phyloP scores from a whole-genome alignment of 2,113 vertebrate genomes.

The Phylloscopus whistleri region DNA sequence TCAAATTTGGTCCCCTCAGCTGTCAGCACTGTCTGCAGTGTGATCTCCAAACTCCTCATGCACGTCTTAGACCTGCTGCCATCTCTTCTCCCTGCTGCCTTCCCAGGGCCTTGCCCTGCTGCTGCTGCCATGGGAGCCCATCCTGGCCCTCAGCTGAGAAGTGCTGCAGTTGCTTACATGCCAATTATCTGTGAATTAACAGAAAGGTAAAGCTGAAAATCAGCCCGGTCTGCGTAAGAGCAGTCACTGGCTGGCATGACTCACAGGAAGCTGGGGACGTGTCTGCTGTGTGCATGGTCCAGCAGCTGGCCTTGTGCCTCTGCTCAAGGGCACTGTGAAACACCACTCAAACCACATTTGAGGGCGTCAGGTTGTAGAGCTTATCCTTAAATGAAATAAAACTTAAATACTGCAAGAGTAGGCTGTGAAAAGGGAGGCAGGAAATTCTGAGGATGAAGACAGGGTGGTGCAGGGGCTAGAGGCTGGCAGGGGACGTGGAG shows the following conservation, averaged over 20 bases:
- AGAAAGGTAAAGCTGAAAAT: neutral
- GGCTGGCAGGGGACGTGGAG: neutral
- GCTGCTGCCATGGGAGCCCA: neutral
- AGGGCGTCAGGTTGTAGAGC: neutral
- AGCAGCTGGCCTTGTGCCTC: neutral
- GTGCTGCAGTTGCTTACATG: neutral
- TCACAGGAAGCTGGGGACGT: neutral
- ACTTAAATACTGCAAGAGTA: neutral
- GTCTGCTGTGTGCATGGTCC: neutral
- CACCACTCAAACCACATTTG: neutral
- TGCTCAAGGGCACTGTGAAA: neutral
- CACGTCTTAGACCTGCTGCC: fast-evolving
- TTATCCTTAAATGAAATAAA: neutral
- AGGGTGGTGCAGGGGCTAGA: neutral
- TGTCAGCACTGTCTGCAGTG: neutral
- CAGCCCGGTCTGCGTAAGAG: neutral
- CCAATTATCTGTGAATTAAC: neutral
- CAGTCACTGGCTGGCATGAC: neutral
- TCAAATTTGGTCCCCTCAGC: neutral
- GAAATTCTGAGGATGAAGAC: neutral
- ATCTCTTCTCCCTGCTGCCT: neutral
- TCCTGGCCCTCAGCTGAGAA: neutral
- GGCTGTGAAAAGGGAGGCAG: neutral
- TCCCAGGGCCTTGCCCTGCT: neutral
- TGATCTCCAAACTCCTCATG: neutral